Evolutionary conservation across 37 sponge, comb jelly and placozoan species (phyloP).

Genomic region (Bolinopsis microptera): DNA sequence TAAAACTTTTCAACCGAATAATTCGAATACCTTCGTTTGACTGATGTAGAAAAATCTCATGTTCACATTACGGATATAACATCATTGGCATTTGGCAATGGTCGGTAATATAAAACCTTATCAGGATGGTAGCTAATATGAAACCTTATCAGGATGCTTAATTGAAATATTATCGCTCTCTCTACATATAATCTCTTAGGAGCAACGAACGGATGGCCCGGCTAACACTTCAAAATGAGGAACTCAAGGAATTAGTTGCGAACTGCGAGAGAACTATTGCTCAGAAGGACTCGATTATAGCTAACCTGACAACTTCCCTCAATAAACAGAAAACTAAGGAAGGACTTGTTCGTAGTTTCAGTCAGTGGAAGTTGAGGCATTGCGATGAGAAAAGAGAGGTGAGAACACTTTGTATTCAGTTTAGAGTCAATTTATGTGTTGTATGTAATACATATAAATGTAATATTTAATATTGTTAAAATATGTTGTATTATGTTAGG

Average conservation of each 20-base stretch:
- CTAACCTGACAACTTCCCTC: conserved; percentile 75
- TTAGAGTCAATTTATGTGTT: background rate
- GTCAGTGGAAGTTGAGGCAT: conserved; percentile 72
- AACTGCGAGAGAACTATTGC: conserved; percentile 82
- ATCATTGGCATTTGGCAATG: no score
- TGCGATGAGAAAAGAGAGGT: conserved; percentile 73
- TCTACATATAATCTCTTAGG: no score
- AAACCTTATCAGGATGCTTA: no score
- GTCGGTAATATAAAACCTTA: no score
- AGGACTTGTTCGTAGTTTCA: conserved; percentile 71
- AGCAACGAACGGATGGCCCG: conserved; percentile 61
- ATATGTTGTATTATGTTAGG: no score
- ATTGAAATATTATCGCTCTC: no score
- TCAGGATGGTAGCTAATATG: no score
- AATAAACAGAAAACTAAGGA: conserved; percentile 81
- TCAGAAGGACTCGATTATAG: conserved; percentile 83
- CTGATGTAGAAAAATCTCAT: no score
- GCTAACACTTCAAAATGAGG: conserved; percentile 71
- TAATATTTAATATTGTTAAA: no score
- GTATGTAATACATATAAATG: no score
- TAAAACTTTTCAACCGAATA: no score
- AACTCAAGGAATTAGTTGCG: conserved; percentile 73
- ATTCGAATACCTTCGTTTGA: background rate
- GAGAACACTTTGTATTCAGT: background rate
- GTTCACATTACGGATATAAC: no score